Conservation (phyloP, 2,113 vertebrate genomes). For the Panthera uncia region DNA sequence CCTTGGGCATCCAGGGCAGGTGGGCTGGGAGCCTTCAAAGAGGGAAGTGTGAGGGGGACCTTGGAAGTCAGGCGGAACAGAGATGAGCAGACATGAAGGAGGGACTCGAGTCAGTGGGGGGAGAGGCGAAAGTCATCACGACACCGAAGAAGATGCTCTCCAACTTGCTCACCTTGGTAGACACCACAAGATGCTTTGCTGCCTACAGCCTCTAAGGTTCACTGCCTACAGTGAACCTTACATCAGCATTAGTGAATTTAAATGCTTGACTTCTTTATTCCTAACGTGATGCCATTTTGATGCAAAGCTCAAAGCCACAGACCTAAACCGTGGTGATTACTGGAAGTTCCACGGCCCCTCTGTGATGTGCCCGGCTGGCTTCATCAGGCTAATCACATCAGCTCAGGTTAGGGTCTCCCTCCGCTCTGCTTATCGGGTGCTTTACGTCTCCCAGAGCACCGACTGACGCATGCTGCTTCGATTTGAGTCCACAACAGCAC, state of each 20-base stretch:
- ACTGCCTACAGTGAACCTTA: too few species aligned
- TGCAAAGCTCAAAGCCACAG: not conserved
- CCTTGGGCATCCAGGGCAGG: not conserved
- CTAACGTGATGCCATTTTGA: not conserved
- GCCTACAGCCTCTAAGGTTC: not conserved
- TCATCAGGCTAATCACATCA: not conserved
- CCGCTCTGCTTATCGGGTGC: accelerated
- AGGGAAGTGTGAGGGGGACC: accelerated
- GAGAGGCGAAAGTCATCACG: accelerated
- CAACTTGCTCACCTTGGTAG: not conserved
- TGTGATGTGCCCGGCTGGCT: accelerated
- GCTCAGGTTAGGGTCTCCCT: not conserved
- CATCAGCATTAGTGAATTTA: not conserved
- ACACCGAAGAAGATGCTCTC: not conserved
- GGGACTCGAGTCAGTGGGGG: not conserved
- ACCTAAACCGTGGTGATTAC: not conserved
- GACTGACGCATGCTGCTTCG: not conserved
- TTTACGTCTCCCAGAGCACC: accelerated
- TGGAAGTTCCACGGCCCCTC: not conserved
- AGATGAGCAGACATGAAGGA: accelerated
- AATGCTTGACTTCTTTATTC: not conserved
- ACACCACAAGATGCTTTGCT: not conserved
- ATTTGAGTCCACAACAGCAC: not conserved
- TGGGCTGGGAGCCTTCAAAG: not conserved
- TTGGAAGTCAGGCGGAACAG: accelerated